These are phyloP conservation scores for Calliopum simillimum DNA, from an alignment of 2,888 invertebrate species.

Conservation along the genomic window DNA sequence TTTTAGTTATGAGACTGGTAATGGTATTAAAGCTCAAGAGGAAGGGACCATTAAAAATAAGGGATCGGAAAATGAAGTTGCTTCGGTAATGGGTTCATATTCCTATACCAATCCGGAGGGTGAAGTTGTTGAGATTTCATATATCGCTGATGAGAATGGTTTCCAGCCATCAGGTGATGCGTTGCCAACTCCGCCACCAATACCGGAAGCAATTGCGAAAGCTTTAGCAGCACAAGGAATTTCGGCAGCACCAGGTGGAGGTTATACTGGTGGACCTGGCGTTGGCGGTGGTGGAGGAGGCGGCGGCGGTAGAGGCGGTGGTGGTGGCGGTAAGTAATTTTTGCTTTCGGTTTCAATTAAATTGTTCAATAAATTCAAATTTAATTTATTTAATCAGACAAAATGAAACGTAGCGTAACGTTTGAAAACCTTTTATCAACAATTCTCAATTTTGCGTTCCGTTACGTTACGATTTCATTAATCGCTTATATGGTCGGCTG, in stretches of 20 bases:
- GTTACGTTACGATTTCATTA: no score
- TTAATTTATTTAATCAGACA: no score
- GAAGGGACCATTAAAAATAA: slow-evolving; percentile 73
- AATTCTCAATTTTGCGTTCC: no score
- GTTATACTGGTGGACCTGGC: slow-evolving; percentile 52
- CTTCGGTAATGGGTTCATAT: slow-evolving; percentile 72
- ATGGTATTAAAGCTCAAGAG: slow-evolving; percentile 74
- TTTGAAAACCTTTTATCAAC: no score
- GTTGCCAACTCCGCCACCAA: slow-evolving; percentile 74
- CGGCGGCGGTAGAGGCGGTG: slow-evolving; percentile 47
- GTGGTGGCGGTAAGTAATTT: slow-evolving; percentile 48
- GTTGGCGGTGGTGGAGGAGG: slow-evolving; percentile 49
- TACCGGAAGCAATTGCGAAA: slow-evolving; percentile 74
- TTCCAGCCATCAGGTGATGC: slow-evolving; percentile 73
- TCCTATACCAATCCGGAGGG: slow-evolving; percentile 77
- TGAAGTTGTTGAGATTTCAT: slow-evolving; percentile 72
- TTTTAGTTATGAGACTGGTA: slow-evolving; percentile 74
- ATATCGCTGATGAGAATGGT: slow-evolving; percentile 76
- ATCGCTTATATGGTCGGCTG: no score
- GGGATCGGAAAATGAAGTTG: slow-evolving; percentile 70
- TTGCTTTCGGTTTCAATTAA: no score
- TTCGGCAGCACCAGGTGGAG: slow-evolving; percentile 68
- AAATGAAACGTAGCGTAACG: no score
- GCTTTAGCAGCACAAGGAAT: slow-evolving; percentile 69
- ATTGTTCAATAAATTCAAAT: no score